These are phyloP conservation scores for Sinodicranocentrus sp. DNA, from an alignment of 2,888 invertebrate genomes.

Conservation along the genomic window DNA sequence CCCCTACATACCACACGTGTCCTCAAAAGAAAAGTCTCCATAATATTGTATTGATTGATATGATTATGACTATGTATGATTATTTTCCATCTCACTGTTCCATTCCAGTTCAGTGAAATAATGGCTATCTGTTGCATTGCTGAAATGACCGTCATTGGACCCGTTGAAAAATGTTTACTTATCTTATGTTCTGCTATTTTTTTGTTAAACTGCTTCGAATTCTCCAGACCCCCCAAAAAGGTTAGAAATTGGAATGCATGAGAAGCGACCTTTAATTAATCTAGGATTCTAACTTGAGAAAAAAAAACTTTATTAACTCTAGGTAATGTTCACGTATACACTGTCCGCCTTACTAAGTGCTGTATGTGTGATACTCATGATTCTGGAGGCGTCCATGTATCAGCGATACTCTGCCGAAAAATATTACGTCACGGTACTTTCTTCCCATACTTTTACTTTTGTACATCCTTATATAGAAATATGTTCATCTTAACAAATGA, in stretches of 20 bases:
- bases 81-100: too few relatives aligned
- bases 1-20: too few relatives aligned
- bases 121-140: slow-evolving; percentile 48
- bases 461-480: too few relatives aligned
- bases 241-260: slow-evolving; percentile 28
- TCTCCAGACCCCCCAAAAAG: slow-evolving; percentile 55
- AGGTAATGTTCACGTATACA: slow-evolving; percentile 41
- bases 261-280: too few relatives aligned
- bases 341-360: slow-evolving; percentile 48
- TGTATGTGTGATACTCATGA: slow-evolving; percentile 32
- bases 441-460: too few relatives aligned
- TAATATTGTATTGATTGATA: not conserved
- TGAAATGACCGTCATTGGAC: slow-evolving; percentile 21
- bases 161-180: slow-evolving; percentile 23
- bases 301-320: not conserved
- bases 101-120: slow-evolving; percentile 54
- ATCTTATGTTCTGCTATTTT: slow-evolving; percentile 35
- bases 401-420: slow-evolving; percentile 40
- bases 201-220: slow-evolving; percentile 60
- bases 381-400: slow-evolving; percentile 38
- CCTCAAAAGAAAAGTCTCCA: too few relatives aligned
- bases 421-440: slow-evolving; percentile 57
- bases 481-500: not conserved
- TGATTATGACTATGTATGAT: not conserved
- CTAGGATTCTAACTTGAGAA: not conserved